Evolutionary conservation across 64 coral and sea anemone genomes (phyloP), one percentile per base, ranked within the genome.

Genomic region (Exaiptasia diaphana): DNA sequence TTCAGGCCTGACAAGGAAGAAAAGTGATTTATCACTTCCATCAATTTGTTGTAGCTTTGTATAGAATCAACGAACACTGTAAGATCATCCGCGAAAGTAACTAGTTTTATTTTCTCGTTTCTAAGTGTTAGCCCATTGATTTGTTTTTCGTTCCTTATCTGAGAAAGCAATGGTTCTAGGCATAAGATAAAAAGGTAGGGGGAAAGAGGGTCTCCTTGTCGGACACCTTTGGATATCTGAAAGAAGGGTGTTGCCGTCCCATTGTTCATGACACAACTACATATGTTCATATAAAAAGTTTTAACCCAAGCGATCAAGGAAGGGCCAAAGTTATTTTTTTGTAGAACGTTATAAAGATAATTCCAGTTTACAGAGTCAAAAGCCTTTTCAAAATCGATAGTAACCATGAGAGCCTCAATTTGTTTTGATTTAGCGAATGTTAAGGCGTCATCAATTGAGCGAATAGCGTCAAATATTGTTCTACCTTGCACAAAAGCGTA

Each of bases 401-500:
- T 46, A 33, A 81, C 15, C 12, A 81, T 40, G 13, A 82, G 31
- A 53, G 41, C 64, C 14, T 42, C 26, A 15, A 62, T 41, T 38
- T 42, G 45, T 62, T 55, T 50, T 22, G 28, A 60, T 75, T 75
- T 60, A 18, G 20, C 36, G 40, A 42, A 74, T 75, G 31, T 32
- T 27, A 82, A 55, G 36, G 53, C 50, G 53, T 76, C 73, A 28
- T 76, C 73, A 76, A 53, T 54, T 12, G 73, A 50, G 21, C 73
- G 73, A 53, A 76, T 46, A 48, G 40, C 73, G 8, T 81, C 60
- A 36, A 81, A 14, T 20, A 81, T 48, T 21, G 61, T 54, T 81
- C 78, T 65, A n/a, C 78, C 78, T 44, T 81, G 64, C 12, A 81
- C 61, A 63, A 81, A 81, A 41, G 56, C 78, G 20, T 64, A 24